These are phyloP conservation scores for Thaumetopoea pityocampa DNA, from an alignment of 1,140 invertebrate genomes.

Conservation along the genomic window DNA sequence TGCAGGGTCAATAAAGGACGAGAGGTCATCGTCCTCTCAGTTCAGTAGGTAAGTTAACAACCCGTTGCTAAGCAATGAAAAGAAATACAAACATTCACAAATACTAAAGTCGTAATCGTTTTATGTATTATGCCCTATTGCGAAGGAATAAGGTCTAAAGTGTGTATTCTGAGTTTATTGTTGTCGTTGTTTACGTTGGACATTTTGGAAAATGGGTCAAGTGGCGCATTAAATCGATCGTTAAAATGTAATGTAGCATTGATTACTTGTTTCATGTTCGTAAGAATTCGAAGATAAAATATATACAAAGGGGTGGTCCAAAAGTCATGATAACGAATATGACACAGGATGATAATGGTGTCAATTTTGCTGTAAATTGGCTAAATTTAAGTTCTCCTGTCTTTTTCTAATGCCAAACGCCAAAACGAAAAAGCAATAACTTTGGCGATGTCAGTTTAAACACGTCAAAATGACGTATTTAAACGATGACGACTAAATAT, in stretches of 20 bases:
- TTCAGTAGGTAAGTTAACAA: slow-evolving; percentile 8
- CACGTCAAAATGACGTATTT: too few relatives aligned
- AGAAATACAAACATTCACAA: slow-evolving; percentile 29
- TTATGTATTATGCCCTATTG: slow-evolving; percentile 1
- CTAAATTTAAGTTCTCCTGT: too few relatives aligned
- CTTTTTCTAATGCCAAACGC: too few relatives aligned
- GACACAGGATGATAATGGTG: too few relatives aligned
- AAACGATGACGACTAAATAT: too few relatives aligned
- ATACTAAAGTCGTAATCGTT: background rate
- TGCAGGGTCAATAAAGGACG: too few relatives aligned
- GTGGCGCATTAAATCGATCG: slow-evolving; percentile 16
- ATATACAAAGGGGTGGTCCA: too few relatives aligned
- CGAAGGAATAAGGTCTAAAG: slow-evolving; percentile 2
- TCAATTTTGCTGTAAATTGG: too few relatives aligned
- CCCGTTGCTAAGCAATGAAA: slow-evolving; percentile 48
- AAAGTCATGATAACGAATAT: too few relatives aligned
- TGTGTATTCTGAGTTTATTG: background rate
- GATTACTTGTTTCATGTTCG: slow-evolving; percentile 10
- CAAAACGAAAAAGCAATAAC: too few relatives aligned
- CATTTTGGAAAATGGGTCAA: slow-evolving; percentile 17
- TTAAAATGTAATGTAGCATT: slow-evolving; percentile 15
- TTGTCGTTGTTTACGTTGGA: slow-evolving; percentile 2
- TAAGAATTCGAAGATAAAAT: too few relatives aligned
- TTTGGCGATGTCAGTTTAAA: too few relatives aligned
- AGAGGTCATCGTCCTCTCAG: slow-evolving; percentile 11